These are phyloP conservation scores for Clarias laeviceps DNA, from an alignment of 2,797 vertebrate genomes.

Conservation along the genomic window DNA sequence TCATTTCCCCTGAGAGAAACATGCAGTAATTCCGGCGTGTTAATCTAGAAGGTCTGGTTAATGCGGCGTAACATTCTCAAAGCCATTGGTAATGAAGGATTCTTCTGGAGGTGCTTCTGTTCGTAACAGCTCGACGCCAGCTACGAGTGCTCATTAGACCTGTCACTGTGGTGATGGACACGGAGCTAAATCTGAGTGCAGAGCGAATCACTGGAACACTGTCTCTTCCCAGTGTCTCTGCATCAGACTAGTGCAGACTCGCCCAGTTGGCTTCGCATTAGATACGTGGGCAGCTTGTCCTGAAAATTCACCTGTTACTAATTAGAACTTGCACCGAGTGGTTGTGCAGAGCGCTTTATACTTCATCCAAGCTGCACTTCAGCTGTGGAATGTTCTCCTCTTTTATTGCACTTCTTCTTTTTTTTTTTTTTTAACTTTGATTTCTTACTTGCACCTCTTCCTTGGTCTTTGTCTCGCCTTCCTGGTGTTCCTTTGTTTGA, in stretches of 20 bases:
- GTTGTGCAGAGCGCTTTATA: background rate
- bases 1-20: conserved; percentile 33
- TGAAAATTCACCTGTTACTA: conserved; percentile 25
- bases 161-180: conserved; percentile 49
- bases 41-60: background rate
- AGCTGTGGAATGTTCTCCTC: conserved; percentile 5
- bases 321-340: background rate
- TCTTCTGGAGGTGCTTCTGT: conserved; percentile 1
- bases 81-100: background rate
- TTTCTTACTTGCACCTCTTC: background rate
- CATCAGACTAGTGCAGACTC: conserved; percentile 13
- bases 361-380: conserved; percentile 11
- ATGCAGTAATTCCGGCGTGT: conserved; percentile 7
- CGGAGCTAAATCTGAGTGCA: conserved; percentile 52
- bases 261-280: conserved; percentile 25
- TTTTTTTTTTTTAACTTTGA: conserved; percentile 10
- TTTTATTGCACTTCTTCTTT: conserved; percentile 10
- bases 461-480: conserved; percentile 11
- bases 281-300: conserved; percentile 23
- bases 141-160: conserved; percentile 44
- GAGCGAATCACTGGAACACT: conserved; percentile 38
- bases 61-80: background rate
- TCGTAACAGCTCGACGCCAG: background rate
- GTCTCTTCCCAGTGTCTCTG: conserved; percentile 13
- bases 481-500: conserved; percentile 34